Evolutionary conservation across 2,797 vertebrate genomes (phyloP), one percentile per base, ranked within the genome.

Genomic region (Muscicapa comitata): DNA sequence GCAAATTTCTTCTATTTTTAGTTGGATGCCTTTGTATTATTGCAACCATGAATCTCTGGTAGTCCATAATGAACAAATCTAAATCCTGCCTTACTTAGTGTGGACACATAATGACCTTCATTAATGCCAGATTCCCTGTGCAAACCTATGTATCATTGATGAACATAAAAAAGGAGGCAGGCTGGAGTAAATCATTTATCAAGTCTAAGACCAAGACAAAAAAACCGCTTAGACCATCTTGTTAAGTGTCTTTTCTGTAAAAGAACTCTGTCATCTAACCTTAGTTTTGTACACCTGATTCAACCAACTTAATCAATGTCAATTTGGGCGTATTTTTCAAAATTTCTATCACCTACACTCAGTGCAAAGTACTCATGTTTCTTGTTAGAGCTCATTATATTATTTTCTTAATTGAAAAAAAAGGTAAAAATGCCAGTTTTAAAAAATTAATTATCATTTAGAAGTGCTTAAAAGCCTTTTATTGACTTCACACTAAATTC

Each of bases 381-480:
- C 24, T 68, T n/a, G 3, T 50, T 38, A 33, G 5, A 1, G 28
- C 28, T 11, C 24, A 59, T 26, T 17, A 13, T 11, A 17, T 15
- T 18, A n/a, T 59, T 31, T 13, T 23, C 20, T 53, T 15, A 79
- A 33, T 3, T 57, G 14, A 59, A 42, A 47, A 47, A 43, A 33
- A 40, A 24, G 2, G 1, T 31, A 10, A 72, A 79, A 73, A 16
- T 21, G 40, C 11, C 1, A 1, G 2, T 51, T 80, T 45, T 1
- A 9, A 37, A 55, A 63, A 43, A 28, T 6, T 24, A 66, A 51
- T 45, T n/a, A 15, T 62, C 1, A 8, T 47, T 92, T 10, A 43
- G 40, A 75, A 37, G 7, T 17, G 15, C 25, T 58, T 78, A 72
- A 72, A 82, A 92, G 4, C 7, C 12, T 55, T 70, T 45, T 37